phyloP scores from a whole-genome alignment of 1,140 invertebrate species.

The Monochamus saltuarius region DNA sequence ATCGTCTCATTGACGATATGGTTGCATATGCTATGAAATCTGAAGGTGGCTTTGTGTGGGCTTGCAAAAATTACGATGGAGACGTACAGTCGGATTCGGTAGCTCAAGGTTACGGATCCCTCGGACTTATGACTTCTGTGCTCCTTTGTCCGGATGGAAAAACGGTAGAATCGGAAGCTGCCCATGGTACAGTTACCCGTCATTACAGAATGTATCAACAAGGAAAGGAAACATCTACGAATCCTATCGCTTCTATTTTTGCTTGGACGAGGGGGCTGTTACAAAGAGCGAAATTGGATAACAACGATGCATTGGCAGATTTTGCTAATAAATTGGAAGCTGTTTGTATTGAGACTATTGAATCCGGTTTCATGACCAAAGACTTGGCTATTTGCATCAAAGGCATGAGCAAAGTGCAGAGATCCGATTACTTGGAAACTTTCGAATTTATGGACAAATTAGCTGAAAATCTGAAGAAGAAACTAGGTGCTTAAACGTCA shows the following conservation, averaged over 20 bases:
- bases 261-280: constrained; percentile 93
- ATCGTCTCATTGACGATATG: constrained; percentile 98
- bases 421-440: constrained; percentile 92
- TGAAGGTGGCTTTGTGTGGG: constrained; percentile 98
- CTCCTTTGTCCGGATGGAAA: constrained; percentile 94
- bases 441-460: constrained; percentile 97
- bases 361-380: constrained; percentile 96
- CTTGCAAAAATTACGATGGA: constrained; percentile 99
- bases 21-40: constrained; percentile 98
- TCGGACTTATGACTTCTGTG: constrained; percentile 96
- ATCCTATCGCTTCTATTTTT: constrained; percentile 98
- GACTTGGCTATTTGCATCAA: constrained; percentile 98
- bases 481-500: constrained; percentile 38
- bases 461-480: constrained; percentile 86
- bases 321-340: constrained; percentile 85
- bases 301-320: constrained; percentile 71
- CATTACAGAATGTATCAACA: constrained; percentile 93
- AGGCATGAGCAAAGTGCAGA: constrained; percentile 79
- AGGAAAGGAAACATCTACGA: constrained; percentile 96
- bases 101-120: constrained; percentile 91
- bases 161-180: constrained; percentile 96
- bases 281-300: constrained; percentile 84
- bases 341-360: constrained; percentile 93
- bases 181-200: constrained; percentile 95
- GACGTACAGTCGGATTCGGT: constrained; percentile 98